Evolutionary conservation across 2,888 invertebrate species (phyloP).

Genomic region (Euplexia lucipara): DNA sequence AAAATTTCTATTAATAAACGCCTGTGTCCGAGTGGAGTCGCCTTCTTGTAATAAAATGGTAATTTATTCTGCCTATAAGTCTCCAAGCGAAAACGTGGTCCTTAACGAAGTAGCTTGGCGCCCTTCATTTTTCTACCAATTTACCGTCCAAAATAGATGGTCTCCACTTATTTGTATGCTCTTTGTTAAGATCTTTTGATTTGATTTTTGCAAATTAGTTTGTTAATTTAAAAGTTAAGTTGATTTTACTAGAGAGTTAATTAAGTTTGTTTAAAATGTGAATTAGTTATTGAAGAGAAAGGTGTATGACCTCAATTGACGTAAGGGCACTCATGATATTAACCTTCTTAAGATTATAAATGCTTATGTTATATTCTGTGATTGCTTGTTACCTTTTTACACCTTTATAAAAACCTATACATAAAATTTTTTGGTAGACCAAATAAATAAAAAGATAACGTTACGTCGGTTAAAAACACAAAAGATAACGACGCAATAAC

Average conservation of each 20-base stretch:
- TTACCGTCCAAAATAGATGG: constrained; percentile 75
- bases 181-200: constrained; percentile 34
- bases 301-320: background rate
- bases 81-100: constrained; percentile 72
- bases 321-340: background rate
- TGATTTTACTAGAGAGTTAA: constrained; percentile 8
- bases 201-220: constrained; percentile 45
- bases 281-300: constrained; percentile 9
- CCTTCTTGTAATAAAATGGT: constrained; percentile 73
- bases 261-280: constrained; percentile 3
- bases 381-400: background rate
- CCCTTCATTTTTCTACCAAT: constrained; percentile 81
- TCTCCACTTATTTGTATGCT: constrained; percentile 68
- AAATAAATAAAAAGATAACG: too few species aligned
- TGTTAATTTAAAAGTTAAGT: constrained; percentile 23
- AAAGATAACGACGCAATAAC: constrained; percentile 25
- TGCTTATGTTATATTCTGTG: too few species aligned
- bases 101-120: constrained; percentile 77
- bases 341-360: too few species aligned
- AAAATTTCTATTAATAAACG: constrained; percentile 80
- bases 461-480: too few species aligned
- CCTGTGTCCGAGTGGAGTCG: constrained; percentile 64
- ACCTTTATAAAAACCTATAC: too few species aligned
- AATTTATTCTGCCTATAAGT: constrained; percentile 82
- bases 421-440: too few species aligned